Percentiles rank a stretch among this genome's conserved stretches.
Conservation (phyloP, 2,797 vertebrate species). For the Propithecus perrieri region DNA sequence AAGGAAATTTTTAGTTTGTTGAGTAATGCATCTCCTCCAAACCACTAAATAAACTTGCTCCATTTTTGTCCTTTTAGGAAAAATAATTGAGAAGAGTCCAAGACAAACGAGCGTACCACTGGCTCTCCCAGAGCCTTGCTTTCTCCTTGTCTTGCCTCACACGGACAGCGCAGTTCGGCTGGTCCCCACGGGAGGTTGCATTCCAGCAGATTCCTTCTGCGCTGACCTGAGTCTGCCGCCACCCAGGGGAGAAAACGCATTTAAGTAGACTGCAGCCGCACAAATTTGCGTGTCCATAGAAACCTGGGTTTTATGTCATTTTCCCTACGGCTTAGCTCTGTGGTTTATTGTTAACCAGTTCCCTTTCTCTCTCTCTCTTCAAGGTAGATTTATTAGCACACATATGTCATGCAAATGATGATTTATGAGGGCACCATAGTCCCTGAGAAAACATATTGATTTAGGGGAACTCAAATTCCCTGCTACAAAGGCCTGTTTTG, state of each 20-base stretch:
- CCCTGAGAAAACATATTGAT: slow-evolving; percentile 93
- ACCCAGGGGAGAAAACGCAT: background rate
- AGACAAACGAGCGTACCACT: slow-evolving; percentile 15
- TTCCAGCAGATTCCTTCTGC: slow-evolving; percentile 15
- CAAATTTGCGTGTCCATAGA: slow-evolving; percentile 68
- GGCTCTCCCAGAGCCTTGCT: background rate
- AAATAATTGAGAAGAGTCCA: slow-evolving; percentile 61
- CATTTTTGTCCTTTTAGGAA: slow-evolving; percentile 73
- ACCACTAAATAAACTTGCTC: slow-evolving; percentile 76
- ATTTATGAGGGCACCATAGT: slow-evolving; percentile 90
- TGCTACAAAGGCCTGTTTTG: slow-evolving; percentile 52
- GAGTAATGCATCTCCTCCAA: slow-evolving; percentile 75
- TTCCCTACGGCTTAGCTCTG: slow-evolving; percentile 61
- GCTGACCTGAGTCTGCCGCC: background rate
- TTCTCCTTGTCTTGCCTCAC: background rate
- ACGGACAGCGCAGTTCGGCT: rapidly evolving
- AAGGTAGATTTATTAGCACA: slow-evolving; percentile 82
- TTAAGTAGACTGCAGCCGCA: slow-evolving; percentile 31
- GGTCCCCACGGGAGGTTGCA: background rate
- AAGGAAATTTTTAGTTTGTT: slow-evolving; percentile 74
- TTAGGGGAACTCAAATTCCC: slow-evolving; percentile 71
- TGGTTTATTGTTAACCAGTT: slow-evolving; percentile 78
- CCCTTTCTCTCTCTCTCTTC: slow-evolving; percentile 77
- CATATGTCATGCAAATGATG: slow-evolving; percentile 90
- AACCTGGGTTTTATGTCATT: slow-evolving; percentile 66